Evolutionary conservation across 2,888 invertebrate species (phyloP).

Genomic region (Lithophane leautieri): DNA sequence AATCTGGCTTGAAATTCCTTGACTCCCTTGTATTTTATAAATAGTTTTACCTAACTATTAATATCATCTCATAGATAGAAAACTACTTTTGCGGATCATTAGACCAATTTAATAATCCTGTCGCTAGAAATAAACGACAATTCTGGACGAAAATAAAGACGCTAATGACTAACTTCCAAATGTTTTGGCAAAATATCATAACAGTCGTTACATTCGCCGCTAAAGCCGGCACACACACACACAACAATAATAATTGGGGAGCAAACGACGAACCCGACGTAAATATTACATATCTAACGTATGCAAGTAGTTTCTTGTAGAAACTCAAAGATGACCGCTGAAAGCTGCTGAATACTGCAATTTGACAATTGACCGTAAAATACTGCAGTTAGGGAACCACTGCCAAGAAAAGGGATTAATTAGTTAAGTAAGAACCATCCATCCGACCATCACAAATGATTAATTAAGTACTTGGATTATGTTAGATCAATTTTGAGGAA

Average conservation of each 20-base stretch:
- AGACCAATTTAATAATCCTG: neutral
- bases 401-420: neutral
- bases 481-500: neutral
- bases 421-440: neutral
- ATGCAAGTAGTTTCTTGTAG: neutral
- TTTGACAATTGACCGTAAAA: neutral
- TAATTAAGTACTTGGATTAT: neutral
- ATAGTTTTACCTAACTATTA: neutral
- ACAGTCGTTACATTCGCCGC: slow-evolving; percentile 14
- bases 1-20: neutral
- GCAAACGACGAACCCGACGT: too few relatives aligned
- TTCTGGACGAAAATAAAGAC: slow-evolving; percentile 15
- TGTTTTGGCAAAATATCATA: slow-evolving; percentile 29
- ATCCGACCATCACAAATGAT: neutral
- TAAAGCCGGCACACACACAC: neutral
- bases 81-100: neutral
- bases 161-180: slow-evolving; percentile 22
- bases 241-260: neutral
- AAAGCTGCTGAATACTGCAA: neutral
- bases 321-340: neutral
- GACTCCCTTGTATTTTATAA: neutral
- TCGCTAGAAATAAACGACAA: slow-evolving; percentile 20
- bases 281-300: neutral
- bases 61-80: neutral
- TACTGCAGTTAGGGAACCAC: neutral